Evolutionary conservation across 2,797 vertebrate genomes (phyloP), one percentile per base, ranked within the genome.

Genomic region (Thalassophryne amazonica): DNA sequence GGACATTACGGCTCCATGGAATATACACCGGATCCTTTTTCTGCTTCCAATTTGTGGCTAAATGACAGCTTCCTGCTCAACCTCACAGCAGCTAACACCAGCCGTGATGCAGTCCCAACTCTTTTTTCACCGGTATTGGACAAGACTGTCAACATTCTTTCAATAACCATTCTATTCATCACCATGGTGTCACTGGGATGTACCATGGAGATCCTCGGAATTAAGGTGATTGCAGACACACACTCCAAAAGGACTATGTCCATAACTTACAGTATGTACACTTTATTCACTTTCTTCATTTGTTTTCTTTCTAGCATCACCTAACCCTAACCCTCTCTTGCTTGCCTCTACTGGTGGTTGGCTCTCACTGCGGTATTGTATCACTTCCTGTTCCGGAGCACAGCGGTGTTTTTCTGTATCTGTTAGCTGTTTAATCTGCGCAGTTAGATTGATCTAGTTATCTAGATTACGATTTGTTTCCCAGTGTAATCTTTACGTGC

Each of bases 151-250:
- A 88, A 74, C 6, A 0, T 58, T 0, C 5, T 76, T 8, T 7
- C 82, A 29, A 16, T 89, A 0, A 0, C 80, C 1, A 14, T 71
- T 34, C 20, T 93, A 5, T 75, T 91, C 0, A 0, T 87, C 24
- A 28, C 80, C 19, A 90, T 92, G 91, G 39, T 93, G 8, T 88
- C 91, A 0, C 38, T 94, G 57, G 92, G 93, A 12, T 93, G 92
- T 69, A 93, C 89, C 1, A 90, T 94, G 93, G 90, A 95, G 48
- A 53, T 90, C 58, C 67, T 78, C 43, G 92, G 92, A 77, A 94
- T 94, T 82, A 92, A 88, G 78, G 86, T 87, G 58, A 49, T 28
- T 4, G 9, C 32, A 14, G 24, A 14, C 6, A 2, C 11, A 12
- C 9, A n/a, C n/a, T n/a, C n/a, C n/a, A n/a, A n/a, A n/a, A n/a